These are phyloP conservation scores for Stigmatopora nigra DNA, from an alignment of 2,113 vertebrate species.

Conservation along the genomic window DNA sequence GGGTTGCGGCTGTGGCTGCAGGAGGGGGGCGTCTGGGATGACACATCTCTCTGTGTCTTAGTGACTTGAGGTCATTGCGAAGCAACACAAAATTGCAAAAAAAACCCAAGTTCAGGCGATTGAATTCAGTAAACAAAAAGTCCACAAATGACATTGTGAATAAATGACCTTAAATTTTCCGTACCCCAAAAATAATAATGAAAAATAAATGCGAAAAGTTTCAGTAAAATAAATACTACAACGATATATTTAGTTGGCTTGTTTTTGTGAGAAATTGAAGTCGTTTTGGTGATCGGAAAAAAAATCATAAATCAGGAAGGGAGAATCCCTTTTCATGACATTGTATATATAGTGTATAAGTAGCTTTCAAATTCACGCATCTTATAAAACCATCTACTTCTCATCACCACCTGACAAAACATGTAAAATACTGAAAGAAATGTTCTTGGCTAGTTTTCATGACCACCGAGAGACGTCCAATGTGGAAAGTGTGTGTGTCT, in stretches of 20 bases:
- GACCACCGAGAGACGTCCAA: conserved; percentile 37
- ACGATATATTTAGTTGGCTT: neutral
- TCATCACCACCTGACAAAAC: neutral
- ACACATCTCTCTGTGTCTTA: conserved; percentile 10
- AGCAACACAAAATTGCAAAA: conserved; percentile 25
- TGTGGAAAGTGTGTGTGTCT: conserved; percentile 14
- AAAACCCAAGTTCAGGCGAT: neutral
- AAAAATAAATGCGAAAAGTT: no score
- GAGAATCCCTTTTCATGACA: neutral
- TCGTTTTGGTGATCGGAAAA: neutral
- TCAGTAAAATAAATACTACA: no score
- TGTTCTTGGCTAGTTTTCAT: neutral
- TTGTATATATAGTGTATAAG: neutral
- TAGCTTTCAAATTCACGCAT: neutral
- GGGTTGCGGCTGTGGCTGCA: neutral
- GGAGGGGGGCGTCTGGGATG: conserved; percentile 28
- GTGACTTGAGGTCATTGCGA: conserved; percentile 26
- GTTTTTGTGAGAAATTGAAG: neutral
- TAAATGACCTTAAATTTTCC: no score
- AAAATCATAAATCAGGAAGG: neutral
- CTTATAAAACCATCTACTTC: neutral
- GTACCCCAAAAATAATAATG: no score
- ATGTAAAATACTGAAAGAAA: neutral
- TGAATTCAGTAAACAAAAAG: neutral
- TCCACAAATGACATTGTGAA: neutral